Percentiles rank a stretch among this genome's conserved stretches.
phyloP scores from a whole-genome alignment of 2,113 vertebrate genomes.

The Lamprotornis superbus region DNA sequence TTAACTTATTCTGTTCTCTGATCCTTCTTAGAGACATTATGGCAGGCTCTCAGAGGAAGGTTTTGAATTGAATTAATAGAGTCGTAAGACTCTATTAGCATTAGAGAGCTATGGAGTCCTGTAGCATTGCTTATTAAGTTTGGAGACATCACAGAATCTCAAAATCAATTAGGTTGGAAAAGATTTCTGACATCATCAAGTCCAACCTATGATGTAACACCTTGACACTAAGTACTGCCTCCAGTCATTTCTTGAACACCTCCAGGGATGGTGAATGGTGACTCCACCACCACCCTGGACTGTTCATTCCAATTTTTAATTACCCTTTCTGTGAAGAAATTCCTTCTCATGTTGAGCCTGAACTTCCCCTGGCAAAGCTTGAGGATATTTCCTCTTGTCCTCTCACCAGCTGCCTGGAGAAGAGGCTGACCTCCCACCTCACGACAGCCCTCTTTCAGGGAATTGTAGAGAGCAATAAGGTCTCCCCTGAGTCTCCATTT shows the following conservation, averaged over 20 bases:
- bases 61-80: not conserved
- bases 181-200: not conserved
- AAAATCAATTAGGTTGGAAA: not conserved
- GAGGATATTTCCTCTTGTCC: not conserved
- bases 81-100: not conserved
- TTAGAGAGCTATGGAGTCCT: not conserved
- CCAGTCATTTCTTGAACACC: not conserved
- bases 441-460: too few relatives aligned
- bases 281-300: not conserved
- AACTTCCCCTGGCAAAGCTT: not conserved
- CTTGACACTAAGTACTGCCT: not conserved
- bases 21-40: not conserved
- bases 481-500: not conserved
- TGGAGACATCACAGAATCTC: not conserved
- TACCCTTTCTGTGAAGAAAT: not conserved
- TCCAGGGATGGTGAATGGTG: not conserved
- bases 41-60: not conserved
- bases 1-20: not conserved
- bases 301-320: not conserved
- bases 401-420: not conserved
- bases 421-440: not conserved
- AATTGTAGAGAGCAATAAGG: not conserved
- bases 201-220: not conserved
- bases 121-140: not conserved
- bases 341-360: not conserved